These are phyloP conservation scores for Oryzias celebensis DNA, from an alignment of 2,113 vertebrate species.

Conservation along the genomic window DNA sequence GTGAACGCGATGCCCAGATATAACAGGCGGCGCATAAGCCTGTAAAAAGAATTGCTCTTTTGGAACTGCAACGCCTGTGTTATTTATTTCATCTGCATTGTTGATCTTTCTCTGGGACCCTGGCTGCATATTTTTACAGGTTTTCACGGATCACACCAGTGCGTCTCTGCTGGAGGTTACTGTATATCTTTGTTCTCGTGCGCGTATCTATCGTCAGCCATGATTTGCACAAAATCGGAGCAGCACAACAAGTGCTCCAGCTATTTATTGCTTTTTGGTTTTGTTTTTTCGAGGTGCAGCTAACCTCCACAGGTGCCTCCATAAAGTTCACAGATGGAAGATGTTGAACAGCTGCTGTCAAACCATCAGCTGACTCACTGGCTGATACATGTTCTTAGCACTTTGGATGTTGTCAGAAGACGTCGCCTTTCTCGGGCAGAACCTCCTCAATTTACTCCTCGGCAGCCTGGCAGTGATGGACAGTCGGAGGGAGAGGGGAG, in stretches of 20 bases:
- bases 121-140: constrained; percentile 3
- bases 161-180: not conserved
- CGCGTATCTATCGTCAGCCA: not conserved
- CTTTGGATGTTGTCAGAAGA: constrained; percentile 32
- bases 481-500: constrained; percentile 13
- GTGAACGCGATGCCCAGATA: constrained; percentile 9
- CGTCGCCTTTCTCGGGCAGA: constrained; percentile 19
- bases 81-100: constrained; percentile 13
- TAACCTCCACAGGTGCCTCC: not conserved
- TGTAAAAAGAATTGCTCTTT: constrained; percentile 15
- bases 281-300: not conserved
- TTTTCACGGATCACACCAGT: not conserved
- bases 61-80: constrained; percentile 20
- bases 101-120: constrained; percentile 17
- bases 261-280: not conserved
- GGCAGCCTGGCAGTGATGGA: constrained; percentile 58
- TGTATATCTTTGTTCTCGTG: constrained; percentile 2
- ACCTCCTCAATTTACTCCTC: constrained; percentile 52
- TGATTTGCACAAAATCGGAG: not conserved
- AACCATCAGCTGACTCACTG: not conserved
- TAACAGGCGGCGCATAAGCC: constrained; percentile 6
- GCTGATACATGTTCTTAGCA: constrained; percentile 16
- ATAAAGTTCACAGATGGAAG: not conserved
- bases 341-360: constrained; percentile 12
- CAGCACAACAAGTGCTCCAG: not conserved